A percentile compares a stretch with the other conserved stretches of the same genome.
Conservation (phyloP, 2,113 vertebrate species). For the Carassius carassius region DNA sequence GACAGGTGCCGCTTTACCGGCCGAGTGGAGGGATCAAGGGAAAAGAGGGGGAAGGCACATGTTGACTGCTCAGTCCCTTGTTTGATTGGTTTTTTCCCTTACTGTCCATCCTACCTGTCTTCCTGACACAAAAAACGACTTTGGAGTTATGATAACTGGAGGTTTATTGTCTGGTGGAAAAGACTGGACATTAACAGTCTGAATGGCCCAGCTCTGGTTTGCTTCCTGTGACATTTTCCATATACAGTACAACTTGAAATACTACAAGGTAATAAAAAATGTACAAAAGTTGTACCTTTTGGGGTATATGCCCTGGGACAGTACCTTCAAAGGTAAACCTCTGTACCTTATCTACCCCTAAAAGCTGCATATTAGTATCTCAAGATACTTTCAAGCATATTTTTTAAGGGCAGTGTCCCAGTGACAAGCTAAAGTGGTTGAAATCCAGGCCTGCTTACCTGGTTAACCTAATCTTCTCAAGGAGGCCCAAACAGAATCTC, state of each 20-base stretch:
- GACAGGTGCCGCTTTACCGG: slow-evolving; percentile 68
- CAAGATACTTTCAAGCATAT: background rate
- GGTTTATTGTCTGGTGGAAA: background rate
- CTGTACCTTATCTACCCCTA: background rate
- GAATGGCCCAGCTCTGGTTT: background rate
- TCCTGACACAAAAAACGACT: background rate
- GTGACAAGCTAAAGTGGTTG: background rate
- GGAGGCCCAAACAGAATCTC: background rate
- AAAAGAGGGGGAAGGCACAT: slow-evolving; percentile 53
- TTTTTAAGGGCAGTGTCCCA: background rate
- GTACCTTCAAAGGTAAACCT: no score
- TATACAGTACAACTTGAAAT: background rate
- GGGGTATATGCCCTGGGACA: background rate
- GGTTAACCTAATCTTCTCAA: background rate
- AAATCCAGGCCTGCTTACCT: background rate
- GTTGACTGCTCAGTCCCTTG: slow-evolving; percentile 39
- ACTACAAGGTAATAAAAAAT: background rate
- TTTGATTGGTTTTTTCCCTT: slow-evolving; percentile 1
- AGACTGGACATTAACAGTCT: background rate
- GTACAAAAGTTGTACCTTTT: background rate
- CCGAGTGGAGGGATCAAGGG: slow-evolving; percentile 13
- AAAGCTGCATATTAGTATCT: background rate
- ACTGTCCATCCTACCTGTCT: slow-evolving; percentile 42
- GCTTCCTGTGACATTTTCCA: background rate
- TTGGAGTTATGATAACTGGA: background rate